phyloP scores from a whole-genome alignment of 92 coral and sea anemone species.

The Porites divaricata region DNA sequence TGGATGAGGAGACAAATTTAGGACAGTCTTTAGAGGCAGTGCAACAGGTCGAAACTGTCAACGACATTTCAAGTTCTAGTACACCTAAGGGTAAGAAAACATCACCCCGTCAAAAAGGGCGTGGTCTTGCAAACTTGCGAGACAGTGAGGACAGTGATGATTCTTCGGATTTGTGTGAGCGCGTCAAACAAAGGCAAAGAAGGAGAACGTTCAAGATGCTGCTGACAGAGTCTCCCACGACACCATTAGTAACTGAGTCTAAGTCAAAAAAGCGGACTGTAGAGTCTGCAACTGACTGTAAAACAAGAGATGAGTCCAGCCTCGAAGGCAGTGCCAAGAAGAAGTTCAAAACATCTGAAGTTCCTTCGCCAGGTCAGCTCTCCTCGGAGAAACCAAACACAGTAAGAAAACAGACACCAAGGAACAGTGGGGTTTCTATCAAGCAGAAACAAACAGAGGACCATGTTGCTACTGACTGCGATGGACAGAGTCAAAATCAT shows the following conservation, averaged over 20 bases:
- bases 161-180: conserved; percentile 50
- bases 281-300: conserved; percentile 1
- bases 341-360: conserved; percentile 9
- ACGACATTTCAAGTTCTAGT: neutral
- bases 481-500: neutral
- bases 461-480: neutral
- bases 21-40: neutral
- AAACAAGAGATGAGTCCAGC: neutral
- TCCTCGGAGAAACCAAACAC: neutral
- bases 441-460: neutral
- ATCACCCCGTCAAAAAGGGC: neutral
- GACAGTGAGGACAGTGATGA: neutral
- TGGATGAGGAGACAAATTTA: neutral
- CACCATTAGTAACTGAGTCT: neutral
- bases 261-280: conserved; percentile 32
- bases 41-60: neutral
- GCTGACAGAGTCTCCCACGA: conserved; percentile 14
- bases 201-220: conserved; percentile 2
- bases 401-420: neutral
- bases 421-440: neutral
- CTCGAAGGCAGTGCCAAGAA: conserved; percentile 13
- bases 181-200: conserved; percentile 55
- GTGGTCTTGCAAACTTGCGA: neutral
- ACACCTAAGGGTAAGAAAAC: neutral
- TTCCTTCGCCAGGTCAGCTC: neutral